Evolutionary conservation across 2,113 vertebrate genomes (phyloP), one percentile per base, ranked within the genome.

Genomic region (Zosterops japonicus): DNA sequence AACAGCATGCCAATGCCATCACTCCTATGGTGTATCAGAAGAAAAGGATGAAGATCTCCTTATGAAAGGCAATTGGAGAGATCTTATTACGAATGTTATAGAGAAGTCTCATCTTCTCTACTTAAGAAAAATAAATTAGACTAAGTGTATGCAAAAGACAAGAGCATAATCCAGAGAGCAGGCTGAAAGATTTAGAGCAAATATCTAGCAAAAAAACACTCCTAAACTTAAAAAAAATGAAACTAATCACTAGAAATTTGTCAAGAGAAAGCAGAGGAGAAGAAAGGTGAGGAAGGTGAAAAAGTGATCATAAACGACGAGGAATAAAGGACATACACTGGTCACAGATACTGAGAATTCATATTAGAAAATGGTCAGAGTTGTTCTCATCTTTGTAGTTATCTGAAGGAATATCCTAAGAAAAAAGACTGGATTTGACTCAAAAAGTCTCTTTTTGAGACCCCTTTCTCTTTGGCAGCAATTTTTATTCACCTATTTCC

Each of bases 141-240:
- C 17, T 46, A 88, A 65, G 25, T 22, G 8, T 39, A 77, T 19
- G 35, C 14, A 63, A 70, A 82, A 82, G 14, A 65, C 7, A 70
- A 47, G 24, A 83, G 22, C 10, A 46, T 12, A 27, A 39, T 29
- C 25, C 49, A 50, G 63, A 50, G 14, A 59, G 36, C 23, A 82
- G 19, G 33, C 28, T 60, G 29, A 80, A 88, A 91, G 36, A 33
- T 39, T 81, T 52, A 60, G 6, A 55, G 31, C 10, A 59, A 42
- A 33, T 9, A 74, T 6, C 8, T 25, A 69, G n/a, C 1, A 12
- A 21, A 22, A 47, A 64, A 3, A 28, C 47, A 23, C 1, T 4
- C 15, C 22, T 0, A 0, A 29, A 53, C 16, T 12, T 6, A 52
- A 42, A 76, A 74, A 5, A 55, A 6, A 39, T 81, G 0, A 39